These are phyloP conservation scores for Tetrao urogallus DNA, from an alignment of 2,113 vertebrate species.

Conservation along the genomic window DNA sequence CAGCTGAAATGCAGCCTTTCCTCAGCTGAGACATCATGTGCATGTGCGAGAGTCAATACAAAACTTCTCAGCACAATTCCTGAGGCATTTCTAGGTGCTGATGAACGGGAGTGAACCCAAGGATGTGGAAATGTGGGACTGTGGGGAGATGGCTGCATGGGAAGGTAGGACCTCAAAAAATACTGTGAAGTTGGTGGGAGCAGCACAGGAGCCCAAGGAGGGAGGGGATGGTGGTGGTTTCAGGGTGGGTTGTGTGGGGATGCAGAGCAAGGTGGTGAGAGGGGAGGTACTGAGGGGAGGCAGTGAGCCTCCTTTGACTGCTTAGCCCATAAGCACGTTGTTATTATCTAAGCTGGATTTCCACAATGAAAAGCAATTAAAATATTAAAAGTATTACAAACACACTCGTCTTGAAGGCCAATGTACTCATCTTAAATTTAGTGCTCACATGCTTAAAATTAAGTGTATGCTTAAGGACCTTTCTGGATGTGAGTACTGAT, in stretches of 20 bases:
- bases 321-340: not conserved
- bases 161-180: not conserved
- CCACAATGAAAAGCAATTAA: not conserved
- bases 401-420: not conserved
- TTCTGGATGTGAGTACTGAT: not conserved
- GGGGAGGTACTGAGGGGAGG: not conserved
- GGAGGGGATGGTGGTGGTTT: not conserved
- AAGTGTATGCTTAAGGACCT: not conserved
- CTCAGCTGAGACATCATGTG: not conserved
- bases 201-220: not conserved
- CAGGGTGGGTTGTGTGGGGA: not conserved
- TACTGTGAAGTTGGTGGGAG: not conserved
- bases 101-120: not conserved
- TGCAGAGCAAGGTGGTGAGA: not conserved
- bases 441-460: not conserved
- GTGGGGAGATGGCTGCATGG: rapidly evolving
- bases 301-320: not conserved
- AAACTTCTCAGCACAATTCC: not conserved
- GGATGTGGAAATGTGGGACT: not conserved
- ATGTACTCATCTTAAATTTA: not conserved
- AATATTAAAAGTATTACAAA: not conserved
- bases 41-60: not conserved
- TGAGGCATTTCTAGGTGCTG: not conserved
- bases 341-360: not conserved
- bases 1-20: not conserved